Evolutionary conservation across 1,140 invertebrate genomes (phyloP).

Genomic region (Hylaeus volcanicus): DNA sequence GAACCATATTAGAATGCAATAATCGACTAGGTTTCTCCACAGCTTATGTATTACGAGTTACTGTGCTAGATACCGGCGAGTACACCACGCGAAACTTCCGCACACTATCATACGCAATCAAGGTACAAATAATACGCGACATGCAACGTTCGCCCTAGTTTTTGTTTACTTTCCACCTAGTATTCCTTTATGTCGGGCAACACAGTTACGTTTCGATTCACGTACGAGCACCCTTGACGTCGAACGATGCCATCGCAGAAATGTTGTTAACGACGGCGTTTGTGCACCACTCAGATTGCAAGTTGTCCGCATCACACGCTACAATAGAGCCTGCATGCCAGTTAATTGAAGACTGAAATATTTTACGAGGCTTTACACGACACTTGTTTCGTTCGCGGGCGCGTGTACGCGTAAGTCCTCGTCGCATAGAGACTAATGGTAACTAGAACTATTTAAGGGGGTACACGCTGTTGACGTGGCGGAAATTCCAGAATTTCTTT

Average conservation of each 20-base stretch:
- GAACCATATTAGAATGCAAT: background rate
- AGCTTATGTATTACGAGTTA: background rate
- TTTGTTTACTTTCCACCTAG: conserved; percentile 24
- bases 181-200: conserved; percentile 7
- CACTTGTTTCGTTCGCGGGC: conserved; percentile 13
- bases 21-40: background rate
- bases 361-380: conserved; percentile 23
- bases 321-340: conserved; percentile 53
- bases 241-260: conserved; percentile 15
- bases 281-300: conserved; percentile 22
- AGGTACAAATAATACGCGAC: background rate
- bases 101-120: background rate
- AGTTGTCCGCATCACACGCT: conserved; percentile 41
- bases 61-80: background rate
- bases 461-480: too few species aligned
- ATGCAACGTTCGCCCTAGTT: conserved; percentile 13
- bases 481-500: too few species aligned
- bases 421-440: background rate
- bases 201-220: conserved; percentile 17
- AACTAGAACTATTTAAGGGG: background rate
- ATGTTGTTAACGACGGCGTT: conserved; percentile 21
- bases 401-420: background rate
- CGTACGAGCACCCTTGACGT: conserved; percentile 23
- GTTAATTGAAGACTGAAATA: conserved; percentile 43
- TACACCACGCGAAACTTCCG: background rate